phyloP scores from a whole-genome alignment of 2,113 vertebrate genomes.

The Percina caprodes region DNA sequence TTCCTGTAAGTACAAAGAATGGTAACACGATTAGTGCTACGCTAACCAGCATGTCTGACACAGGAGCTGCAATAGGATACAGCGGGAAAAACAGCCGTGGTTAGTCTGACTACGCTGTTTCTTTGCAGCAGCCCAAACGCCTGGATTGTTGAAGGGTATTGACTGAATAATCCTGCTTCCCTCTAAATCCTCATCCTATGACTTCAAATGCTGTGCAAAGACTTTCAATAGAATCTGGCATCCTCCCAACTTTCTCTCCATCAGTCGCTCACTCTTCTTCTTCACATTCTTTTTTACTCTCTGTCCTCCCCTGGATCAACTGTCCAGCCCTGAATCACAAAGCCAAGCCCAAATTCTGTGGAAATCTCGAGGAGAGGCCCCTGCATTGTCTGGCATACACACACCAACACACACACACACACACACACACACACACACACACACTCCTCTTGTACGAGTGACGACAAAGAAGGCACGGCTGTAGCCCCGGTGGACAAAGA shows the following conservation, averaged over 20 bases:
- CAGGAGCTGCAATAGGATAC: constrained; percentile 30
- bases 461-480: constrained; percentile 66
- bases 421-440: constrained; percentile 30
- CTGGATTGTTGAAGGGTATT: constrained; percentile 74
- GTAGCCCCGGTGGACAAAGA: constrained; percentile 67
- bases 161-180: constrained; percentile 80
- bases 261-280: constrained; percentile 75
- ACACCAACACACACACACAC: constrained; percentile 28
- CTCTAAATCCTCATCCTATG: constrained; percentile 79
- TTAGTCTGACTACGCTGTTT: constrained; percentile 46
- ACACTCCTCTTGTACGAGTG: constrained; percentile 50
- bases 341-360: constrained; percentile 75
- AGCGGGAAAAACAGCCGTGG: constrained; percentile 40
- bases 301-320: constrained; percentile 80
- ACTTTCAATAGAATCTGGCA: constrained; percentile 79
- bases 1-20: neutral
- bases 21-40: constrained; percentile 19
- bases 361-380: constrained; percentile 75
- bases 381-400: constrained; percentile 29
- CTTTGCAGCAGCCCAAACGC: constrained; percentile 57
- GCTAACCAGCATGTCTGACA: constrained; percentile 43
- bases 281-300: constrained; percentile 69
- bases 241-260: constrained; percentile 77
- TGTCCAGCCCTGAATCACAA: constrained; percentile 75
- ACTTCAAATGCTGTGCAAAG: constrained; percentile 79